Percentiles rank a stretch among this genome's conserved stretches.
These are phyloP conservation scores for Girardinichthys multiradiatus DNA, from an alignment of 2,113 vertebrate species.

Conservation along the genomic window DNA sequence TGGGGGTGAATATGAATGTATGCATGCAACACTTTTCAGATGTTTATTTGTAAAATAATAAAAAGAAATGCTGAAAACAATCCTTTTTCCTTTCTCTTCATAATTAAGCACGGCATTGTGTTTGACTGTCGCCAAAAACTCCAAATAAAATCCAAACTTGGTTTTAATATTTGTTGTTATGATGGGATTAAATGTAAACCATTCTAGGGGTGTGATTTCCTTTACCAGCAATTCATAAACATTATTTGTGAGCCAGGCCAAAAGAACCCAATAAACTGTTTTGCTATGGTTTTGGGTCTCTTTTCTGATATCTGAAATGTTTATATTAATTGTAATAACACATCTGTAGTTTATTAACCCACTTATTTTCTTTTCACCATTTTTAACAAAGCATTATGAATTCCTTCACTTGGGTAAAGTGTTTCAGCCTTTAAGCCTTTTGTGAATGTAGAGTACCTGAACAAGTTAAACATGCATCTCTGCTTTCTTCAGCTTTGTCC, in stretches of 20 bases:
- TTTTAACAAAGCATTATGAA: neutral
- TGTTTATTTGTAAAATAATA: no score
- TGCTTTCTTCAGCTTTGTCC: neutral
- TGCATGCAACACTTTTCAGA: no score
- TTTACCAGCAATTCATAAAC: neutral
- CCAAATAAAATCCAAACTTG: neutral
- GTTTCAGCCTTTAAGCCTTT: neutral
- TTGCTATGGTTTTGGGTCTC: neutral
- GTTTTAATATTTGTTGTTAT: neutral
- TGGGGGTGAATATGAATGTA: neutral
- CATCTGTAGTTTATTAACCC: neutral
- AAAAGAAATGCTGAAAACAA: no score
- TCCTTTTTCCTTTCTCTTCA: neutral
- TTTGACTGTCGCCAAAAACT: no score
- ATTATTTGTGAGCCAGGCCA: no score
- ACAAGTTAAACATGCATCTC: neutral
- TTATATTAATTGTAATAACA: neutral
- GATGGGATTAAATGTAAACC: neutral
- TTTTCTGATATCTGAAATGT: neutral
- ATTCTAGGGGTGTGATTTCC: neutral
- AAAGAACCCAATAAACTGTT: slow-evolving; percentile 36
- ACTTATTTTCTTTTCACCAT: neutral
- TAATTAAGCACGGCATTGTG: neutral
- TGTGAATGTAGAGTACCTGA: neutral
- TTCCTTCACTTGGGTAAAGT: neutral